Evolutionary conservation across 2,888 invertebrate species (phyloP).

Genomic region (Drosophila sordidula): DNA sequence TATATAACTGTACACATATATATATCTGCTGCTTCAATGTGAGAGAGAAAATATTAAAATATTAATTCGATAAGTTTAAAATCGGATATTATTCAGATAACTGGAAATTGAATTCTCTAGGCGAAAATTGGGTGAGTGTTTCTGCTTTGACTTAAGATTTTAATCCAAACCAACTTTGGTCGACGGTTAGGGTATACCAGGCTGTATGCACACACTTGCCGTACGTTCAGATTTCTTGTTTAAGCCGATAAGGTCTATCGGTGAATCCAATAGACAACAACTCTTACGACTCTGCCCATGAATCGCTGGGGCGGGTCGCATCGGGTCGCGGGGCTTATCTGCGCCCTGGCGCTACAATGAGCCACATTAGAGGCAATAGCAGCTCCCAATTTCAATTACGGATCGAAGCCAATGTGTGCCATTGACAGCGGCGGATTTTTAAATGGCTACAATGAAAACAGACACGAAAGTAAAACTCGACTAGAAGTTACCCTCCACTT

Average conservation of each 20-base stretch:
- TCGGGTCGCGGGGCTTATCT: constrained; percentile 32
- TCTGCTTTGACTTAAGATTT: too few species aligned
- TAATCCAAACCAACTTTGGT: too few species aligned
- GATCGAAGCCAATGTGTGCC: constrained; percentile 18
- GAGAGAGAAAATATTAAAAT: too few species aligned
- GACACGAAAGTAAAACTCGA: background rate
- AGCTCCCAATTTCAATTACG: constrained; percentile 26
- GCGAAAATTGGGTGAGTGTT: too few species aligned
- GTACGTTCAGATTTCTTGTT: too few species aligned
- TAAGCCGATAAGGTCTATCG: constrained; percentile 30
- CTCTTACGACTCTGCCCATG: constrained; percentile 34
- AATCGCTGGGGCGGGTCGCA: constrained; percentile 15
- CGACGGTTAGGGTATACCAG: background rate
- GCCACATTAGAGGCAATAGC: constrained; percentile 25
- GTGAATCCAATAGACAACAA: constrained; percentile 24
- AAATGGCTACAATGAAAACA: background rate
- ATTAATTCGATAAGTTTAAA: too few species aligned
- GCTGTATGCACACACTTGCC: too few species aligned
- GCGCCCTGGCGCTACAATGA: constrained; percentile 19
- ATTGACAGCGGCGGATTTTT: constrained; percentile 21
- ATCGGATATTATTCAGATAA: too few species aligned
- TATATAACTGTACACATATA: too few species aligned
- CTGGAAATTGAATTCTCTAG: too few species aligned
- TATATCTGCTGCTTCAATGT: too few species aligned
- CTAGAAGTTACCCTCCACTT: constrained; percentile 2